Evolutionary conservation across 2,888 invertebrate genomes (phyloP), one percentile per base, ranked within the genome.

Genomic region (Acanthosepion pharaonis): DNA sequence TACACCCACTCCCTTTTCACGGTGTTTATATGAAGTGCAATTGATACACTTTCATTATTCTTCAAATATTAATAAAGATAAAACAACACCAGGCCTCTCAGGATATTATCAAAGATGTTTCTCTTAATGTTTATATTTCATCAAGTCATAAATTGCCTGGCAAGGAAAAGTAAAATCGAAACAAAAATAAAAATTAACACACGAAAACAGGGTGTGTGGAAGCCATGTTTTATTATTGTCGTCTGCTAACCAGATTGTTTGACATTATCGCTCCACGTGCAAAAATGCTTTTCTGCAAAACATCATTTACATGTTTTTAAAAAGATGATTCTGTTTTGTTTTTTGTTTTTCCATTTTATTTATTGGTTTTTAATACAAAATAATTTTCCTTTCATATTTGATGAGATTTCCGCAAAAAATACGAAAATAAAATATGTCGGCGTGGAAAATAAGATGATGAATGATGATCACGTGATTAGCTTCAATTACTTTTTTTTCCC

Each of bases 11-110:
- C n/a, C n/a, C 0, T 18, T n/a, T 28, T 28, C 3, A 78, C 5
- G 11, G n/a, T 3, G n/a, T n/a, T n/a, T 15, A n/a, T n/a, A 78
- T n/a, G 5, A 15, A 5, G 3, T 11, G n/a, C n/a, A n/a, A 2
- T 78, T n/a, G n/a, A n/a, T n/a, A 64, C 64, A 25, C 4, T 4
- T 11, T 78, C 15, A 15, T 78, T 78, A 3, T 15, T 78, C 20
- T 33, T 78, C n/a, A 15, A n/a, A 11, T 78, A 15, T 78, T n/a
- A 78, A 78, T n/a, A n/a, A 33, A 78, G 78, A 33, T 33, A 4
- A 5, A 78, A 78, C 33, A 78, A 78, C n/a, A n/a, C 15, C n/a
- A 78, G n/a, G 78, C n/a, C 78, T 78, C n/a, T 9, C 33, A 11
- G 78, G n/a, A n/a, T 78, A 78, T 78, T 78, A 78, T 78, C 78